Evolutionary conservation across 2,113 vertebrate genomes (phyloP).

Genomic region (Clupea harengus): DNA sequence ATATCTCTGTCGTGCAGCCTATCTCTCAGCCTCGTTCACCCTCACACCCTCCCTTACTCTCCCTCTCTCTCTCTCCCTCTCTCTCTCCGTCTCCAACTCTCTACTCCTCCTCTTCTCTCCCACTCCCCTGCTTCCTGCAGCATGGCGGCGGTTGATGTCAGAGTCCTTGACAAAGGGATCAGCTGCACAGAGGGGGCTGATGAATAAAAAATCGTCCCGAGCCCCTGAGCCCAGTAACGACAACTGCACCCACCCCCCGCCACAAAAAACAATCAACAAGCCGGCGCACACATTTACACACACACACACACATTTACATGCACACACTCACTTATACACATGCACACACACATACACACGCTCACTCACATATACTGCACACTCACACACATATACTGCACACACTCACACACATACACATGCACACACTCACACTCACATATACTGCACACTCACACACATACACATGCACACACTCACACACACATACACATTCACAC

Average conservation of each 20-base stretch:
- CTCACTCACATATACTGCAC: background rate
- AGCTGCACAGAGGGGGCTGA: conserved; percentile 37
- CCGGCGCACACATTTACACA: background rate
- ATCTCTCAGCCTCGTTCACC: background rate
- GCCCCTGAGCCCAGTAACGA: conserved; percentile 30
- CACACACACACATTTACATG: background rate
- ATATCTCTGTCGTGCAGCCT: background rate
- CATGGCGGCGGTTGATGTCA: conserved; percentile 33
- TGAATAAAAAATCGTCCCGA: conserved; percentile 42
- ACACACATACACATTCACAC: background rate
- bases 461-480: background rate
- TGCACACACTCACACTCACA: background rate
- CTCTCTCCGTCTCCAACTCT: background rate
- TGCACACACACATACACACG: background rate
- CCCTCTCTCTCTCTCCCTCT: background rate
- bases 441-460: background rate
- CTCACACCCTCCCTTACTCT: background rate
- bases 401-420: background rate
- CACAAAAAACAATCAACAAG: background rate
- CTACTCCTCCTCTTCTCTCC: background rate
- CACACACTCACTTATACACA: background rate
- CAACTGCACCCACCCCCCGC: background rate
- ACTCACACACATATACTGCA: too few relatives aligned
- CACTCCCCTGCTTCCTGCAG: conserved; percentile 22
- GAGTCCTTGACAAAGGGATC: conserved; percentile 38